Evolutionary conservation across 2,797 vertebrate genomes (phyloP), one percentile per base, ranked within the genome.

Genomic region (Microctenopoma lineatum): DNA sequence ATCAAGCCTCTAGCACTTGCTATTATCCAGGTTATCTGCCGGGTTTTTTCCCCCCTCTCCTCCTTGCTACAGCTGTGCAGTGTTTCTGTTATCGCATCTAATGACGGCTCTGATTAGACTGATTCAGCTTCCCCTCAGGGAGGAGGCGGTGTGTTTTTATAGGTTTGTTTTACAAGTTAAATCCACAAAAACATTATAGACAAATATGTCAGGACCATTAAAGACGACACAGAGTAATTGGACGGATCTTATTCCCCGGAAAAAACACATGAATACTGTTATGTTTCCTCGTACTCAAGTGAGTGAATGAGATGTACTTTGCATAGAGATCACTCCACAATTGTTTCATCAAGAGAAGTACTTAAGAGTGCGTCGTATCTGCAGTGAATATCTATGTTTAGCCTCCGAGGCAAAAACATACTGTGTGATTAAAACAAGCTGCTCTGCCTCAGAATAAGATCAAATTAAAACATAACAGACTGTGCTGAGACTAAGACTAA

Each of bases 1-100:
- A 80, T 83, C 78, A 65, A 84, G 87, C 91, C 92, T 86, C 72
- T 63, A 84, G 91, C 88, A 64, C 75, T 89, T 53, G 61, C 77
- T 73, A 79, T 89, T 87, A 88, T 87, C 78, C 88, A 86, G 86
- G 84, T 91, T 89, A 79, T 85, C 77, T 85, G 70, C 32, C 9
- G 32, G 32, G 32, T 34, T 34, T 34, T 66, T 18, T 63, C 68
- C 13, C 13, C 4, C 15, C 41, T 16, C 7, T 53, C 54, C 73
- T 80, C 77, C 48, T 77, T 80, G 81, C 68, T 84, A 77, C 85
- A 87, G 82, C 86, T 90, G 84, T 77, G 85, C 73, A 27, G 77
- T 67, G 66, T 84, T 85, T 90, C 73, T 78, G 73, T 72, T 10
- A 83, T 84, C 80, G 42, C 75, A 45, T 76, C 84, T 89, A 91